Conservation (phyloP, 2,113 vertebrate species). For the Tetrax tetrax region DNA sequence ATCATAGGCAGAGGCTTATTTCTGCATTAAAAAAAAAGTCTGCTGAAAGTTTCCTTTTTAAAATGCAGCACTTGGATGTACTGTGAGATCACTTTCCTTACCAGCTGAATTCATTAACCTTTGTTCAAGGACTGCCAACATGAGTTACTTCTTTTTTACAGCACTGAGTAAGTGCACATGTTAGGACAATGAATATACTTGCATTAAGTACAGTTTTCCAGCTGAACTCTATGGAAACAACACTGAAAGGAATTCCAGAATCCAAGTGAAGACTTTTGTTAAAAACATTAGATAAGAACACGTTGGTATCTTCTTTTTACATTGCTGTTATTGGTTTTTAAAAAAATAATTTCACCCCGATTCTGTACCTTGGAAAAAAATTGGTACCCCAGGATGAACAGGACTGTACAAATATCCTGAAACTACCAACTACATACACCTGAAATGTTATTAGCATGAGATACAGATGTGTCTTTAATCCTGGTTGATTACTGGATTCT, state of each 20-base stretch:
- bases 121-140: not conserved
- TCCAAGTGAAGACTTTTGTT: not conserved
- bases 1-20: not conserved
- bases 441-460: not conserved
- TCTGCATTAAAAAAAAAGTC: not conserved
- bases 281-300: not conserved
- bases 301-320: not conserved
- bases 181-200: not conserved
- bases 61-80: not conserved
- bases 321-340: not conserved
- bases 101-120: not conserved
- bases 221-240: not conserved
- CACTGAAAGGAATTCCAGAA: not conserved
- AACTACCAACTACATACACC: not conserved
- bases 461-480: not conserved
- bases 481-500: not conserved
- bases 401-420: not conserved
- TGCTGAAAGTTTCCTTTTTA: not conserved
- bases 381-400: not conserved
- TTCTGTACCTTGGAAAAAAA: not conserved
- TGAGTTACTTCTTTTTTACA: not conserved
- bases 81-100: not conserved
- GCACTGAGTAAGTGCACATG: not conserved
- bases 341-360: not conserved
- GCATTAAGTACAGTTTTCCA: not conserved